Conservation (phyloP, 2,797 vertebrate genomes). For the Channa striata region DNA sequence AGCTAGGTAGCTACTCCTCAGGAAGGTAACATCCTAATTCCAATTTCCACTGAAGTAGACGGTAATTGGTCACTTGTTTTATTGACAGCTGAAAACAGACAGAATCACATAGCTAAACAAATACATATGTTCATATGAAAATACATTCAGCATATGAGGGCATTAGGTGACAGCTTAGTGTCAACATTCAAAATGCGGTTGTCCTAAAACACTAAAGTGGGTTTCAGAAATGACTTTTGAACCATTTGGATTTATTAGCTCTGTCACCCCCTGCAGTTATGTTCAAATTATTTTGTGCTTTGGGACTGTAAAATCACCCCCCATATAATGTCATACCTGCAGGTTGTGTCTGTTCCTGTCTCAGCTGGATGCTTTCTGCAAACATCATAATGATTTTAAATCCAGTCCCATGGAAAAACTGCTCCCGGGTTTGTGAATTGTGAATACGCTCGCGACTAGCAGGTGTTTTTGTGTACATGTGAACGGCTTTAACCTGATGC, state of each 20-base stretch:
- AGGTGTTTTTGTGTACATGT: slow-evolving; percentile 46
- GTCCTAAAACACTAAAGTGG: slow-evolving; percentile 4
- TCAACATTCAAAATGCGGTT: neutral
- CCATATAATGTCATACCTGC: slow-evolving; percentile 39
- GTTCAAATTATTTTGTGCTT: slow-evolving; percentile 33
- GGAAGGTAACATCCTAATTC: neutral
- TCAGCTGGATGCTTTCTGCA: slow-evolving; percentile 40
- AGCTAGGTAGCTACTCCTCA: neutral
- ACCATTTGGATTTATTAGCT: slow-evolving; percentile 37
- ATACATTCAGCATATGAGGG: neutral
- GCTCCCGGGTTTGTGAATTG: slow-evolving; percentile 34
- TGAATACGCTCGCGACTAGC: slow-evolving; percentile 42
- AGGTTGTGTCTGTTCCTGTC: slow-evolving; percentile 32
- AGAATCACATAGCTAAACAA: neutral
- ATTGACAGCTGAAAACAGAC: neutral
- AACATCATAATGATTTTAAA: slow-evolving; percentile 54
- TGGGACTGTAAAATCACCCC: slow-evolving; percentile 26
- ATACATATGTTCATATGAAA: neutral
- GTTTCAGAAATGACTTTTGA: slow-evolving; percentile 35
- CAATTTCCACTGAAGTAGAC: neutral
- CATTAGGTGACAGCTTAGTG: neutral
- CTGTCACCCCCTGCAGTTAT: slow-evolving; percentile 40
- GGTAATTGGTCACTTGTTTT: neutral
- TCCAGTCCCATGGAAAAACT: slow-evolving; percentile 26
- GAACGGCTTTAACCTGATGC: slow-evolving; percentile 47